These are phyloP conservation scores for Pandemis heparana DNA, from an alignment of 2,888 invertebrate species.

Conservation along the genomic window DNA sequence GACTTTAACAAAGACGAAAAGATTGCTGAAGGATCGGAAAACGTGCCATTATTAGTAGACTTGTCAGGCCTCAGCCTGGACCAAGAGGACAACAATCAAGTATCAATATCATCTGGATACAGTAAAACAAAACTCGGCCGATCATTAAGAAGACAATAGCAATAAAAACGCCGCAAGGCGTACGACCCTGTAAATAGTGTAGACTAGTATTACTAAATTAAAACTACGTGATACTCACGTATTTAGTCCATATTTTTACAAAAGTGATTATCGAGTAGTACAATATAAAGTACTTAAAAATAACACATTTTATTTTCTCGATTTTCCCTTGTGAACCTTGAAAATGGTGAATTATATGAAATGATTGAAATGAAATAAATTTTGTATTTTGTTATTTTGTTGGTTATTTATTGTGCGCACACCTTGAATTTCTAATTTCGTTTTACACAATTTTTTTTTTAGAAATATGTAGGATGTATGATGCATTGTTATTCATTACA, in stretches of 20 bases:
- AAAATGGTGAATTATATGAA: conserved; percentile 15
- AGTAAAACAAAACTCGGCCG: conserved; percentile 84
- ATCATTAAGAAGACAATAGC: conserved; percentile 75
- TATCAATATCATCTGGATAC: conserved; percentile 81
- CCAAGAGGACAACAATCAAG: conserved; percentile 69
- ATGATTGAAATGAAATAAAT: conserved; percentile 34
- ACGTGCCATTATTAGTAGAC: conserved; percentile 84
- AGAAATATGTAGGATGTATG: too few species aligned
- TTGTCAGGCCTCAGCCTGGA: conserved; percentile 77
- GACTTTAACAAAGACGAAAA: conserved; percentile 69
- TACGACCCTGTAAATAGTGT: conserved; percentile 78
- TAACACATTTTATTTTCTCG: conserved; percentile 37
- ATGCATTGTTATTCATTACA: too few species aligned
- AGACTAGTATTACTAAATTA: conserved; percentile 83
- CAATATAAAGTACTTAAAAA: conserved; percentile 72
- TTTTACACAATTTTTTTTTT: too few species aligned
- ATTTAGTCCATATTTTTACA: conserved; percentile 75
- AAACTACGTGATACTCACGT: conserved; percentile 74
- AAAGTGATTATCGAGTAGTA: conserved; percentile 83
- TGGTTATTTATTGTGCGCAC: conserved; percentile 14
- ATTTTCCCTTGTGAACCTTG: conserved; percentile 30
- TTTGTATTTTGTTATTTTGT: conserved; percentile 34
- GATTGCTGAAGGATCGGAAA: conserved; percentile 75
- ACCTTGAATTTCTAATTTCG: too few species aligned
- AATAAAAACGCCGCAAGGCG: conserved; percentile 57